phyloP scores from a whole-genome alignment of 2,888 invertebrate species.

The Polydrusus cervinus region DNA sequence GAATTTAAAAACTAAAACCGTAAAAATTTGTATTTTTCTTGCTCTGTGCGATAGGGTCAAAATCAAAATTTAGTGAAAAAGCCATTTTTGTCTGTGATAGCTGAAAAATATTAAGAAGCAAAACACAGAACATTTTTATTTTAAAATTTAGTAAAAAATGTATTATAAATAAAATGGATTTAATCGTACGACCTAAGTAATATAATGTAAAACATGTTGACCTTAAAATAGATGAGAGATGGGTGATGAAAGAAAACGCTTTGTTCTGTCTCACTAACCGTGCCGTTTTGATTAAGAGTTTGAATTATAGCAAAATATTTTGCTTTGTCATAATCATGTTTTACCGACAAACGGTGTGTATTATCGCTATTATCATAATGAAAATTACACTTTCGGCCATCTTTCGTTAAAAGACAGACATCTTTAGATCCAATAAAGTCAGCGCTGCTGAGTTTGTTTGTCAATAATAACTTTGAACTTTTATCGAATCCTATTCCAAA shows the following conservation, averaged over 20 bases:
- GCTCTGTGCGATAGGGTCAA: too few species aligned
- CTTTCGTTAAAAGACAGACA: neutral
- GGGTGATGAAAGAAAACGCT: neutral
- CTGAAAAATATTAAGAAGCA: too few species aligned
- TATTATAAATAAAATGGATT: too few species aligned
- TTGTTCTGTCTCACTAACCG: neutral
- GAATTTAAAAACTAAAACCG: too few species aligned
- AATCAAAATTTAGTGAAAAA: too few species aligned
- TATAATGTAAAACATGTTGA: too few species aligned
- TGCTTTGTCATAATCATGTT: slow-evolving; percentile 1
- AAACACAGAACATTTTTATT: too few species aligned
- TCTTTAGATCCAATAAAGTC: neutral
- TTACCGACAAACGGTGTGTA: neutral
- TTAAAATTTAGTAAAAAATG: too few species aligned
- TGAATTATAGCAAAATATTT: neutral
- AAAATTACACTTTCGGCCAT: neutral
- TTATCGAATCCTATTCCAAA: neutral
- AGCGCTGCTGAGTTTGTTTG: neutral
- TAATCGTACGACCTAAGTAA: too few species aligned
- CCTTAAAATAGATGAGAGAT: too few species aligned
- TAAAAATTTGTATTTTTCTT: too few species aligned
- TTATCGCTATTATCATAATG: neutral
- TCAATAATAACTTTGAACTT: neutral
- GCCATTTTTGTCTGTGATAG: too few species aligned
- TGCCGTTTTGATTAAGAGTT: neutral